These are phyloP conservation scores for Trididemnum miniatum DNA, from an alignment of 23 tunicate genomes.

Conservation along the genomic window DNA sequence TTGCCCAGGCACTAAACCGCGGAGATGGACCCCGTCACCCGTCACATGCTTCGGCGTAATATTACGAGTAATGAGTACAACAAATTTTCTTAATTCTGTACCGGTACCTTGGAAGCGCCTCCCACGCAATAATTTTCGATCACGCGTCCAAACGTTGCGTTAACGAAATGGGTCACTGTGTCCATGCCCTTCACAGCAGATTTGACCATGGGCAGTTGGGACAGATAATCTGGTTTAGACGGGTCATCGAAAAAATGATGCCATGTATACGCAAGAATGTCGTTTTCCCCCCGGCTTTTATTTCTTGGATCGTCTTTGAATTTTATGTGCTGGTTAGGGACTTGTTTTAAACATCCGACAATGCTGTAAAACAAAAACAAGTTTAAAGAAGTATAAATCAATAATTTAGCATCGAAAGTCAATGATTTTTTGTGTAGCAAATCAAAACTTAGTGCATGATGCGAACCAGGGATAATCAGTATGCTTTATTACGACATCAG, in stretches of 20 bases:
- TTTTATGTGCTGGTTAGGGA: constrained; percentile 72
- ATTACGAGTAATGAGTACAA: too few relatives aligned
- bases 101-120: constrained; percentile 80
- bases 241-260: constrained; percentile 82
- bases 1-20: too few relatives aligned
- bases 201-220: constrained; percentile 92
- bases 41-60: too few relatives aligned
- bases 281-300: constrained; percentile 79
- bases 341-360: constrained; percentile 75
- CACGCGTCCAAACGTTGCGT: constrained; percentile 52
- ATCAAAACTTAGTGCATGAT: too few relatives aligned
- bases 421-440: too few relatives aligned
- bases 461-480: too few relatives aligned
- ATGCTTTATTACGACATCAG: too few relatives aligned
- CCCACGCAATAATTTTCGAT: constrained; percentile 76
- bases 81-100: too few relatives aligned
- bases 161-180: constrained; percentile 80
- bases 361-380: too few relatives aligned
- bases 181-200: constrained; percentile 91
- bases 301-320: constrained; percentile 76
- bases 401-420: too few relatives aligned
- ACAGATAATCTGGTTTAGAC: constrained; percentile 80
- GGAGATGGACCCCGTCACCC: too few relatives aligned
- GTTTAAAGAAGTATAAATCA: too few relatives aligned
- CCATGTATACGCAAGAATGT: constrained; percentile 95